phyloP scores from a whole-genome alignment of 2,888 invertebrate genomes.

The Holacanthella duospinosa region DNA sequence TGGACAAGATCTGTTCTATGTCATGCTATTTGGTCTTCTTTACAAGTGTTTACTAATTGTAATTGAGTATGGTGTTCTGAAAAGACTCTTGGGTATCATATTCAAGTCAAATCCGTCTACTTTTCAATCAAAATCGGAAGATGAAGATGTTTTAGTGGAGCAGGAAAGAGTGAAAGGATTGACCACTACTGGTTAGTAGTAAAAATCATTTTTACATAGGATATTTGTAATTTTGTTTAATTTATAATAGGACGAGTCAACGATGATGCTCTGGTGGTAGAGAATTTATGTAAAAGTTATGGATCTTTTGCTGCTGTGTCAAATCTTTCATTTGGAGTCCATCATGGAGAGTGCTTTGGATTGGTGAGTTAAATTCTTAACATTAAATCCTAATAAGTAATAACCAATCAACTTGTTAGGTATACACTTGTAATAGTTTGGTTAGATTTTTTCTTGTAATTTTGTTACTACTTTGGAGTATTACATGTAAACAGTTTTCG shows the following conservation, averaged over 20 bases:
- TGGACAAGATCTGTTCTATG: slow-evolving; percentile 28
- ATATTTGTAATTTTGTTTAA: background rate
- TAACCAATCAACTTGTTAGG: background rate
- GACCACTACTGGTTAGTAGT: slow-evolving; percentile 11
- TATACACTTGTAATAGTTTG: no score
- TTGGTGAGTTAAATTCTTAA: slow-evolving; percentile 23
- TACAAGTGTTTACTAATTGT: slow-evolving; percentile 23
- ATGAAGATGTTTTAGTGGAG: slow-evolving; percentile 29
- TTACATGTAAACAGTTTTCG: no score
- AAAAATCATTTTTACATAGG: background rate
- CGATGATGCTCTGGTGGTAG: slow-evolving; percentile 29
- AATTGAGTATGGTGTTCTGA: slow-evolving; percentile 28
- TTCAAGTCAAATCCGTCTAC: slow-evolving; percentile 16
- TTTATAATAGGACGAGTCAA: slow-evolving; percentile 12
- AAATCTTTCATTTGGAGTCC: slow-evolving; percentile 57
- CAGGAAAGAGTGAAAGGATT: slow-evolving; percentile 13
- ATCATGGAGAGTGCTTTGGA: slow-evolving; percentile 45
- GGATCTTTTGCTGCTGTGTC: slow-evolving; percentile 50
- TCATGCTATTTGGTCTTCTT: slow-evolving; percentile 19
- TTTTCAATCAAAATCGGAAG: slow-evolving; percentile 16
- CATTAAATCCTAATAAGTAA: background rate
- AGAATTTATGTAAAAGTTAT: slow-evolving; percentile 32
- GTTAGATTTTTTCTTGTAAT: no score
- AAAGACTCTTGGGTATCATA: slow-evolving; percentile 13
- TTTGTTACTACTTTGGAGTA: no score